Conservation (phyloP, 2,113 vertebrate genomes). For the Ochotona curzoniae region DNA sequence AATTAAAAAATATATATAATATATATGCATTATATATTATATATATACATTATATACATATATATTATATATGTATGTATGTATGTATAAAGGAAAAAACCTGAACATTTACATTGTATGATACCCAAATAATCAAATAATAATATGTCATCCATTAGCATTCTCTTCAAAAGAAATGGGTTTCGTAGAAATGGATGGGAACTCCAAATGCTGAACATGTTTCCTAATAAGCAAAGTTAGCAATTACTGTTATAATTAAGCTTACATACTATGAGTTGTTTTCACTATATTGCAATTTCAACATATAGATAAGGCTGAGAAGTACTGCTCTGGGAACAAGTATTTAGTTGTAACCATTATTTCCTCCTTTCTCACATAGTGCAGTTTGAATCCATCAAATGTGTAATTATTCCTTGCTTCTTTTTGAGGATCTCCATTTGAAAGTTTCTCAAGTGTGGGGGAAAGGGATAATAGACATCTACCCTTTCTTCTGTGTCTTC, state of each 20-base stretch:
- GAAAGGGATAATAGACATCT: neutral
- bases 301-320: neutral
- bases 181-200: slow-evolving; percentile 79
- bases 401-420: slow-evolving; percentile 52
- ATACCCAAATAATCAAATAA: slow-evolving; percentile 38
- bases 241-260: slow-evolving; percentile 55
- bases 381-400: slow-evolving; percentile 39
- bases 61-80: too few relatives aligned
- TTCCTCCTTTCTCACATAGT: slow-evolving; percentile 54
- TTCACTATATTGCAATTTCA: slow-evolving; percentile 48
- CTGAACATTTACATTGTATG: slow-evolving; percentile 39
- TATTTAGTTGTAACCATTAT: slow-evolving; percentile 38
- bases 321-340: neutral
- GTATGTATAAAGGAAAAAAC: slow-evolving; percentile 63
- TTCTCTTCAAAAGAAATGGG: slow-evolving; percentile 69
- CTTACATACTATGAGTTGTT: slow-evolving; percentile 24
- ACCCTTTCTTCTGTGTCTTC: neutral
- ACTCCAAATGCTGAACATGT: slow-evolving; percentile 61
- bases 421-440: slow-evolving; percentile 19
- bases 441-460: neutral
- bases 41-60: too few relatives aligned
- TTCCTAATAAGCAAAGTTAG: slow-evolving; percentile 74
- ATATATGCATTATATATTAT: too few relatives aligned
- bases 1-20: slow-evolving; percentile 69
- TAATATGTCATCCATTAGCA: slow-evolving; percentile 52